Conservation (phyloP, 2,797 vertebrate species). For the Emydoidea blandingii region DNA sequence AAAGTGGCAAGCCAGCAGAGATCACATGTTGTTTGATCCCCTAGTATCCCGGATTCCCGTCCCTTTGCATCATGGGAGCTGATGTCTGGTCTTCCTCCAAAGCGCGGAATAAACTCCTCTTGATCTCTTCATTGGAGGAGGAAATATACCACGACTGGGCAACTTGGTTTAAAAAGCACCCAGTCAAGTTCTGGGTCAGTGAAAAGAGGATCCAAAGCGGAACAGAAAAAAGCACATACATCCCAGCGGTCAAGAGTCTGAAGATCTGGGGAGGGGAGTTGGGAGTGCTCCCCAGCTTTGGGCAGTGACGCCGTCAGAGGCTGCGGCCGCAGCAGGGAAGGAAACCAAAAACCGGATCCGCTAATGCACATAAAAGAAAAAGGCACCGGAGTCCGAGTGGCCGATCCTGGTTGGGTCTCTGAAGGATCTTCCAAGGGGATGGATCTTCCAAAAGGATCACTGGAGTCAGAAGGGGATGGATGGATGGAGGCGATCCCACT, state of each 20-base stretch:
- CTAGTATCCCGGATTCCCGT: background rate
- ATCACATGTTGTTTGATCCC: background rate
- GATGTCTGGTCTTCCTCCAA: background rate
- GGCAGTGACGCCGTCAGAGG: background rate
- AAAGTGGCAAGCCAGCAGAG: background rate
- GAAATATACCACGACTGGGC: background rate
- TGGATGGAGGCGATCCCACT: background rate
- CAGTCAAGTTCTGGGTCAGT: background rate
- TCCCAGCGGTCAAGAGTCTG: background rate
- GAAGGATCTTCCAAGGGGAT: background rate
- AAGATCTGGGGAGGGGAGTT: background rate
- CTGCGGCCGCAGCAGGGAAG: background rate
- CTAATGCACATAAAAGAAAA: background rate
- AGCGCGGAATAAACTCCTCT: background rate
- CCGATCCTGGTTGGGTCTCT: background rate
- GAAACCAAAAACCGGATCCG: background rate
- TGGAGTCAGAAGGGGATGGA: background rate
- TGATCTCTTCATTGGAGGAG: background rate
- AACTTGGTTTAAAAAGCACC: background rate
- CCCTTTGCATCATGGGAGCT: background rate
- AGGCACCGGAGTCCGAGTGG: background rate
- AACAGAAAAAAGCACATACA: background rate
- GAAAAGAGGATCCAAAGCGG: background rate
- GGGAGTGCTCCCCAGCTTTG: background rate
- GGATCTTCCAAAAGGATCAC: background rate